phyloP scores from a whole-genome alignment of 2,113 vertebrate species.

The Bubo blakistoni region DNA sequence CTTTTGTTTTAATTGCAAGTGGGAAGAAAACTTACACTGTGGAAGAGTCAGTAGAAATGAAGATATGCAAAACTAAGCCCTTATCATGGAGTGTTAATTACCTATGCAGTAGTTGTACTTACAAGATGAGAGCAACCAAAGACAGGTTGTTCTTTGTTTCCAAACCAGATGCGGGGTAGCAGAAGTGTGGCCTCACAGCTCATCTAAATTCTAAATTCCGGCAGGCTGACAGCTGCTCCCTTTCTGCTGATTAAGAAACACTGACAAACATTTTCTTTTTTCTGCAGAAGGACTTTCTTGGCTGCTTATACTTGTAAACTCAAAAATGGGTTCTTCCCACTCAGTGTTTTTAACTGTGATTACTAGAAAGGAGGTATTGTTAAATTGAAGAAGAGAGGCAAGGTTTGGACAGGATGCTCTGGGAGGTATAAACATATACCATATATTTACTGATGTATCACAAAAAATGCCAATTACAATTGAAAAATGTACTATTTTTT shows the following conservation, averaged over 20 bases:
- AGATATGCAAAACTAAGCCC: not conserved
- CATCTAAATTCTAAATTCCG: conserved; percentile 21
- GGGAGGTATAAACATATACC: not conserved
- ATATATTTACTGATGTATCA: not conserved
- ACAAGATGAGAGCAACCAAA: conserved; percentile 1
- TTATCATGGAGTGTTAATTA: not conserved
- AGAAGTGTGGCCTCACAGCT: conserved; percentile 27
- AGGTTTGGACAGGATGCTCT: not conserved
- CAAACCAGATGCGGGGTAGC: not conserved
- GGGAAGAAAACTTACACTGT: not conserved
- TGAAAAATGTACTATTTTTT: not conserved
- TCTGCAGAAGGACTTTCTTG: not conserved
- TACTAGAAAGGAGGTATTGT: not conserved
- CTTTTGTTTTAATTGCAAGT: not conserved
- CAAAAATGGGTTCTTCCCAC: not conserved
- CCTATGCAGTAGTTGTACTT: not conserved
- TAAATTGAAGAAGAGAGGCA: not conserved
- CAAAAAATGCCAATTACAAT: not conserved
- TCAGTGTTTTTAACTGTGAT: not conserved
- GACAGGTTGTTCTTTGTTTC: conserved; percentile 26
- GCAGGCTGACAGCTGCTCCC: conserved; percentile 17
- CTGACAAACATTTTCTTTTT: not conserved
- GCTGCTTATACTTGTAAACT: not conserved
- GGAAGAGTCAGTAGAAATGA: not conserved
- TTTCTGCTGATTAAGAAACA: conserved; percentile 45